A percentile compares a stretch with the other conserved stretches of the same genome.
phyloP scores from a whole-genome alignment of 1,140 invertebrate genomes.

The Orius insidiosus region DNA sequence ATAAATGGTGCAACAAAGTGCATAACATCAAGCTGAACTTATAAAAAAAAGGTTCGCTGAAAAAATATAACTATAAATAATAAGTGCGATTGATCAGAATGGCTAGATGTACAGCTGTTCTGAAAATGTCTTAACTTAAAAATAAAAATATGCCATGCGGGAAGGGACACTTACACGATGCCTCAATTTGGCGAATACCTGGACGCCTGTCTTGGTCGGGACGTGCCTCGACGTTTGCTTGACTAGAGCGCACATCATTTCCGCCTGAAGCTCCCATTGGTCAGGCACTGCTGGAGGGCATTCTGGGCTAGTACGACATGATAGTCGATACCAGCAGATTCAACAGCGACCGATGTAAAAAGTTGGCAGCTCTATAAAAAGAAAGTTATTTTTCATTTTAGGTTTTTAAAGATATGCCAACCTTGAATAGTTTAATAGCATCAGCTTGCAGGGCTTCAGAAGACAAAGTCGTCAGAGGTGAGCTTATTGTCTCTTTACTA shows the following conservation, averaged over 20 bases:
- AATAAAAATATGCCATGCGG: constrained; percentile 19
- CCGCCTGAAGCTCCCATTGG: constrained; percentile 73
- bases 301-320: constrained; percentile 90
- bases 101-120: too few species aligned
- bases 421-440: constrained; percentile 88
- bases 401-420: constrained; percentile 24
- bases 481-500: constrained; percentile 70
- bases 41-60: constrained; percentile 5
- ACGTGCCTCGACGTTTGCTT: constrained; percentile 83
- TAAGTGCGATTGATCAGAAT: not conserved
- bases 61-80: not conserved
- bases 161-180: constrained; percentile 23
- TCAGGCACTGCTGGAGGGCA: constrained; percentile 73
- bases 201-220: constrained; percentile 71
- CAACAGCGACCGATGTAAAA: constrained; percentile 84
- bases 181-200: constrained; percentile 43
- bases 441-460: constrained; percentile 70
- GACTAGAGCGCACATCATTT: constrained; percentile 76
- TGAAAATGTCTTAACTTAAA: too few species aligned
- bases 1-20: not conserved
- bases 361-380: constrained; percentile 66
- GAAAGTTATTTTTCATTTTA: constrained; percentile 2
- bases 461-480: constrained; percentile 69
- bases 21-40: constrained; percentile 5
- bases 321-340: constrained; percentile 88